These are phyloP conservation scores for Eucidaris tribuloides DNA, from an alignment of 35 echinoderm and acorn worm genomes.

Conservation along the genomic window DNA sequence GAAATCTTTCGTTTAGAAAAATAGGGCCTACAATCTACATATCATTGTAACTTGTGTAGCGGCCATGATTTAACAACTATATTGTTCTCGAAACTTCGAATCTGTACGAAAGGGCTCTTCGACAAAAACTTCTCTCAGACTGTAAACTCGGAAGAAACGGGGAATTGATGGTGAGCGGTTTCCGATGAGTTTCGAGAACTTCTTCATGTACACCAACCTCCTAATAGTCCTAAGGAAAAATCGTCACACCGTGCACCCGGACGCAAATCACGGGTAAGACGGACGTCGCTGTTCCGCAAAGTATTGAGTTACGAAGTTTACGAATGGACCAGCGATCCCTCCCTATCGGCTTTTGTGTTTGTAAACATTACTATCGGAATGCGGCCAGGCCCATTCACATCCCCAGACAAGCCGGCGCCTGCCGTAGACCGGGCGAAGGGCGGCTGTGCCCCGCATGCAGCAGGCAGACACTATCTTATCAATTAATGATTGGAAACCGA, in stretches of 20 bases:
- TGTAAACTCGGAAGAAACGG: background rate
- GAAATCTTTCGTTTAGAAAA: too few species aligned
- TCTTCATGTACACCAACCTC: background rate
- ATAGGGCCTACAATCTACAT: too few species aligned
- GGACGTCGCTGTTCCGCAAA: background rate
- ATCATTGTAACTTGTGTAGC: too few species aligned
- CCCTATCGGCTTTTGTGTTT: conserved; percentile 35
- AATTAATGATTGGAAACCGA: too few species aligned
- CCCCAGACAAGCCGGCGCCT: conserved; percentile 20
- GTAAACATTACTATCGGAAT: conserved; percentile 36
- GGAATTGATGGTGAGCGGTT: background rate
- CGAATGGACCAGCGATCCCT: conserved; percentile 10
- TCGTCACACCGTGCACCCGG: background rate
- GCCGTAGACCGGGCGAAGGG: background rate
- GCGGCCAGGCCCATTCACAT: conserved; percentile 15
- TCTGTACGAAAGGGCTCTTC: too few species aligned
- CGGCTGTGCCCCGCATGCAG: background rate
- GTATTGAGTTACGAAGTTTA: conserved; percentile 1
- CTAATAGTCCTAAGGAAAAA: too few species aligned
- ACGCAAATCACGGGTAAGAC: background rate
- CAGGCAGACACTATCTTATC: background rate
- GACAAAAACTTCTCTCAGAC: background rate
- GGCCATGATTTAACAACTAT: too few species aligned
- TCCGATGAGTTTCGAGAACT: background rate
- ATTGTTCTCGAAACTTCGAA: too few species aligned